A percentile compares a stretch with the other conserved stretches of the same genome.
Conservation (phyloP, 1,140 invertebrate species). For the Sinonovacula constricta region DNA sequence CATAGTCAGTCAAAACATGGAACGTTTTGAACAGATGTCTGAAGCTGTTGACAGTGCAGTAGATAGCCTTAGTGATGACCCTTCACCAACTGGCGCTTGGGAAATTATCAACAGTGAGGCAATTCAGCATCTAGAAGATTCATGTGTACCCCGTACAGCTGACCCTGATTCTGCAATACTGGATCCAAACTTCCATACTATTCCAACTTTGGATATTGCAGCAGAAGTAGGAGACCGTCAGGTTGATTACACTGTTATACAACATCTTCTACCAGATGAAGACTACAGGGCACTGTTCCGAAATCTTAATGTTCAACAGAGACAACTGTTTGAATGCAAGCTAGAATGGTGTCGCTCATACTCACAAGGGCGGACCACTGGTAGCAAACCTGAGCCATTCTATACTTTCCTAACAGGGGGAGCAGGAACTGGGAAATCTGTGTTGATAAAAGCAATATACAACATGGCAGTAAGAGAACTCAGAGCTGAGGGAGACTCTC, state of each 20-base stretch:
- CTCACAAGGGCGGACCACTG: neutral
- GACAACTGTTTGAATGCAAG: constrained; percentile 4
- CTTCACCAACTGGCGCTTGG: constrained; percentile 6
- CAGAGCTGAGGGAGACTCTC: constrained; percentile 3
- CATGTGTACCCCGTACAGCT: no score
- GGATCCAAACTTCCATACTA: constrained; percentile 2
- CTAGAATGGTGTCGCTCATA: constrained; percentile 2
- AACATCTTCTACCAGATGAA: constrained; percentile 7
- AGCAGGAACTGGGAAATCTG: constrained; percentile 12
- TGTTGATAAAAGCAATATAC: constrained; percentile 22
- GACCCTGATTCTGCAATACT: neutral
- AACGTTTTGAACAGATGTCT: constrained; percentile 5
- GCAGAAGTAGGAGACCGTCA: neutral
- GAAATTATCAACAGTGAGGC: constrained; percentile 1
- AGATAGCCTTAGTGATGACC: constrained; percentile 1
- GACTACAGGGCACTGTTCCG: neutral
- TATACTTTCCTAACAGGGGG: constrained; percentile 12
- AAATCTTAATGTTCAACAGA: neutral
- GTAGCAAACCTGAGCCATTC: constrained; percentile 5
- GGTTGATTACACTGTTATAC: neutral
- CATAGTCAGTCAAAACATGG: neutral
- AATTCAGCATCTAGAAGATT: neutral
- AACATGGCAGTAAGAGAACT: constrained; percentile 16
- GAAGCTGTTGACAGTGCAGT: neutral
- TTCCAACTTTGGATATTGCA: neutral